These are phyloP conservation scores for Chrosomus eos DNA, from an alignment of 2,797 vertebrate genomes.

Conservation along the genomic window DNA sequence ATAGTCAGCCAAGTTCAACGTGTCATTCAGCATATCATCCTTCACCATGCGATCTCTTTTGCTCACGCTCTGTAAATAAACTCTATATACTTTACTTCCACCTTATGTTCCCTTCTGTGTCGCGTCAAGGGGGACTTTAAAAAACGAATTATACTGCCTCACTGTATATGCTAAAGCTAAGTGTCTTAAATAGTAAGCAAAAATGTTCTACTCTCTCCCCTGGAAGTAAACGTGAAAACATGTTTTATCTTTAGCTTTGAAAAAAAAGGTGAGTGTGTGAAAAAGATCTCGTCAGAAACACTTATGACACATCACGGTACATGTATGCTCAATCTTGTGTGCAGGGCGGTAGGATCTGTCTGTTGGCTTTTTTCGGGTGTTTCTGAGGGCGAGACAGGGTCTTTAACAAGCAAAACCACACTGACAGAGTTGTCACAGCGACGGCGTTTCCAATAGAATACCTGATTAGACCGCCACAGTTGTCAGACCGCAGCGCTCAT, in stretches of 20 bases:
- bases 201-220: neutral
- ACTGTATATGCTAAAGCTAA: neutral
- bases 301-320: neutral
- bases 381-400: neutral
- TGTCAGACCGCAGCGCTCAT: neutral
- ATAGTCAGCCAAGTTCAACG: too few species aligned
- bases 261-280: constrained; percentile 28
- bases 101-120: too few species aligned
- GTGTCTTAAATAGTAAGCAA: neutral
- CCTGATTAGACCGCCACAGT: constrained; percentile 21
- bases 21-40: too few species aligned
- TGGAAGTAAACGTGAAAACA: neutral
- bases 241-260: constrained; percentile 26
- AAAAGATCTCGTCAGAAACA: neutral
- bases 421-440: constrained; percentile 27
- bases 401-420: constrained; percentile 3
- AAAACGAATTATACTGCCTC: neutral
- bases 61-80: too few species aligned
- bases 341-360: neutral
- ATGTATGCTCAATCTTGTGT: neutral
- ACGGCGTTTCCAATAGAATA: constrained; percentile 1
- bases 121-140: too few species aligned
- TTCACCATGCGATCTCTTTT: too few species aligned
- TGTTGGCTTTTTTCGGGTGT: neutral
- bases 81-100: too few species aligned